These are phyloP conservation scores for Caenorhabditis sinica DNA, from an alignment of 2,888 invertebrate genomes.

Conservation along the genomic window DNA sequence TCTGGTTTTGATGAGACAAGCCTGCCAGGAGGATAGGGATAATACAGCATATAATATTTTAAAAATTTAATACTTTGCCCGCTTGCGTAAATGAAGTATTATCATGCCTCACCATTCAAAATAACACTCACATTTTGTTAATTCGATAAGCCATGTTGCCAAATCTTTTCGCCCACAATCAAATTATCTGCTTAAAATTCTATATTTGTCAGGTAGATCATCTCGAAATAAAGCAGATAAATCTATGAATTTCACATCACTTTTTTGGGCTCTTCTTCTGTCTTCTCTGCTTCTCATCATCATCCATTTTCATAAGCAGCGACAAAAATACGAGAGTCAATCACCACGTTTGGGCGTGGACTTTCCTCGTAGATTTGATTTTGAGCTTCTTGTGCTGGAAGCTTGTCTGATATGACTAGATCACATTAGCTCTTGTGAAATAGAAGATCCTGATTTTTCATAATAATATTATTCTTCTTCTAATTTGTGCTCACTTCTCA, in stretches of 20 bases:
- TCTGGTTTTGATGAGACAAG: background rate
- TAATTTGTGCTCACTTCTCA: constrained; percentile 9
- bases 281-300: constrained; percentile 26
- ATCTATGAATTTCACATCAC: constrained; percentile 59
- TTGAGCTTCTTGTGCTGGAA: constrained; percentile 10
- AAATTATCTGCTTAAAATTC: constrained; percentile 65
- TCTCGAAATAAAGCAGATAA: constrained; percentile 63
- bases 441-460: constrained; percentile 25
- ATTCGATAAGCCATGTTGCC: constrained; percentile 68
- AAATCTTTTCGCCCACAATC: constrained; percentile 66
- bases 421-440: constrained; percentile 40
- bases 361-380: constrained; percentile 21
- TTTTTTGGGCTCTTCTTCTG: constrained; percentile 32
- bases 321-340: constrained; percentile 54
- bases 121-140: constrained; percentile 53
- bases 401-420: constrained; percentile 27
- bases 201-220: constrained; percentile 65
- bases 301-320: constrained; percentile 37
- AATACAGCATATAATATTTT: constrained; percentile 34
- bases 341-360: constrained; percentile 54
- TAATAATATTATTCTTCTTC: constrained; percentile 24
- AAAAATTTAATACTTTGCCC: constrained; percentile 53
- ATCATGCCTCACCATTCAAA: constrained; percentile 46
- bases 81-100: constrained; percentile 63
- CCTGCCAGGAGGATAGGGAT: constrained; percentile 23